These are phyloP conservation scores for Tribolium madens DNA, from an alignment of 1,140 invertebrate genomes.

Conservation along the genomic window DNA sequence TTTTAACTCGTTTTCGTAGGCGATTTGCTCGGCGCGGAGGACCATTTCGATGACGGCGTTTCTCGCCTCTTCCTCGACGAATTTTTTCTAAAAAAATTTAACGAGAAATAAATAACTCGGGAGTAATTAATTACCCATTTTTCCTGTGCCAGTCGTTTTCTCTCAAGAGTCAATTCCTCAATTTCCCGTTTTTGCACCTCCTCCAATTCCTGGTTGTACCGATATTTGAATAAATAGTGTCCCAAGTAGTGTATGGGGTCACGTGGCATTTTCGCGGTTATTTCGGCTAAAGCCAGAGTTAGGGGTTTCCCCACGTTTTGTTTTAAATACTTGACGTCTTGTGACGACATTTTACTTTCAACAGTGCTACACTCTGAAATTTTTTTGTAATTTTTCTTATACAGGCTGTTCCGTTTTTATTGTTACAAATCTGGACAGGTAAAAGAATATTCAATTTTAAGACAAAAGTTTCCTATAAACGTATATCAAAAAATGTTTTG, in stretches of 20 bases:
- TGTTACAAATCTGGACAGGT: too few relatives aligned
- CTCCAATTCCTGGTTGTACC: conserved; percentile 64
- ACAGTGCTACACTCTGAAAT: conserved; percentile 13
- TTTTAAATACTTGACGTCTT: conserved; percentile 64
- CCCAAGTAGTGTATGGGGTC: conserved; percentile 66
- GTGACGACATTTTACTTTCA: conserved; percentile 55
- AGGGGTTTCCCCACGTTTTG: conserved; percentile 61
- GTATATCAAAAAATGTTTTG: too few relatives aligned
- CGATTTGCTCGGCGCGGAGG: conserved; percentile 57
- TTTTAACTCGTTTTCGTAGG: conserved; percentile 55
- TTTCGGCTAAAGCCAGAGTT: conserved; percentile 64
- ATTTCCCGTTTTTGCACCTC: conserved; percentile 57
- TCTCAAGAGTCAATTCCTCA: conserved; percentile 56
- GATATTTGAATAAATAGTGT: conserved; percentile 65
- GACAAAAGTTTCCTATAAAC: too few relatives aligned
- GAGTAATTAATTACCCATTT: conserved; percentile 62
- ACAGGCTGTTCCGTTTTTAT: too few relatives aligned
- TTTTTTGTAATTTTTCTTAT: not conserved
- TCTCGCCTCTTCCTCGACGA: conserved; percentile 60
- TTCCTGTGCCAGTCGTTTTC: conserved; percentile 56
- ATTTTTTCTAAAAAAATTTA: conserved; percentile 51
- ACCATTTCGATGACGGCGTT: conserved; percentile 59
- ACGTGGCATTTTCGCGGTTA: conserved; percentile 61
- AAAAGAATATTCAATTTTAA: too few relatives aligned
- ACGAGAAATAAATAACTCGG: not conserved